Evolutionary conservation across 2,888 invertebrate species (phyloP).

Genomic region (Marasmarcha lunaedactyla): DNA sequence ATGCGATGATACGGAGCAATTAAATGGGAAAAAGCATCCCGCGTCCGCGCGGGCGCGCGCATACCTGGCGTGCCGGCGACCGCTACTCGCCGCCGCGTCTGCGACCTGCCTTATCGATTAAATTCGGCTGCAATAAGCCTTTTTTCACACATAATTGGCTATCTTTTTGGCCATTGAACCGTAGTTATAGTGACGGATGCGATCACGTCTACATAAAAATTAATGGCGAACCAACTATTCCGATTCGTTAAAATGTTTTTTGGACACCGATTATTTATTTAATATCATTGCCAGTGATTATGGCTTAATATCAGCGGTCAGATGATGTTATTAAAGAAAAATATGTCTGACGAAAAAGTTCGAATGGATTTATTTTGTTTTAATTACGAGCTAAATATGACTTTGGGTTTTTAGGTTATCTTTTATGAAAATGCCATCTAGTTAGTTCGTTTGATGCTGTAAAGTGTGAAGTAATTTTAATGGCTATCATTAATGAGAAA

Average conservation of each 20-base stretch:
- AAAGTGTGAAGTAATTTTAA: too few species aligned
- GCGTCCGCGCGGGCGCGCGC: background rate
- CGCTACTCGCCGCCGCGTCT: background rate
- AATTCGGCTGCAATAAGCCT: background rate
- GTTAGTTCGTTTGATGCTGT: too few species aligned
- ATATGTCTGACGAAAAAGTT: too few species aligned
- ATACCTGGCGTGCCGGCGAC: background rate
- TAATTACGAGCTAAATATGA: too few species aligned
- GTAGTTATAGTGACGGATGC: background rate
- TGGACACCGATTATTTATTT: background rate
- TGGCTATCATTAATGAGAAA: too few species aligned
- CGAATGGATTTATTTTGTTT: too few species aligned
- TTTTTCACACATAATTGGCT: background rate
- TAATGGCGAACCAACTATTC: background rate
- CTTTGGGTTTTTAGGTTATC: too few species aligned
- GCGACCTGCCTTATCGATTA: background rate
- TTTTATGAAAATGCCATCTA: too few species aligned
- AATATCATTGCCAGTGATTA: background rate
- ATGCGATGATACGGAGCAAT: slow-evolving; percentile 67
- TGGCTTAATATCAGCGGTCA: too few species aligned
- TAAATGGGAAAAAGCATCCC: slow-evolving; percentile 33
- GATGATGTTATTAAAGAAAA: too few species aligned
- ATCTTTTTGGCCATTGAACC: background rate
- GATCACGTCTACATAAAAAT: background rate
- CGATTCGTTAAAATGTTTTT: background rate